Conservation (phyloP, 2,797 vertebrate species). For the Gambelia wislizenii region DNA sequence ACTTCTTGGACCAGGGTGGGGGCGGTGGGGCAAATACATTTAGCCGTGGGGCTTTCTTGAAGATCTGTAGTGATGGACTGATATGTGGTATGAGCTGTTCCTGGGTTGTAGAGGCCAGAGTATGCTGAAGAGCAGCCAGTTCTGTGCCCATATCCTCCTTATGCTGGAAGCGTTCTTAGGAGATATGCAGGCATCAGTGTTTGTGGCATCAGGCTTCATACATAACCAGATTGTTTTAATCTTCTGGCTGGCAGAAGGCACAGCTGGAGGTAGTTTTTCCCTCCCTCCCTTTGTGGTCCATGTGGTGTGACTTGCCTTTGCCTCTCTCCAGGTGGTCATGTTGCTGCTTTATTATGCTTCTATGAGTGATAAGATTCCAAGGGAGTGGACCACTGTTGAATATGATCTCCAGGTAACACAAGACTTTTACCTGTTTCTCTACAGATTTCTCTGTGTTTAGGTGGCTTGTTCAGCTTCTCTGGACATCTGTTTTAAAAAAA, state of each 20-base stretch:
- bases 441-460: neutral
- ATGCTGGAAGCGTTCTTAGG: neutral
- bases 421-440: too few relatives aligned
- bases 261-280: neutral
- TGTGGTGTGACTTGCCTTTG: neutral
- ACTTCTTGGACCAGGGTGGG: too few relatives aligned
- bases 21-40: too few relatives aligned
- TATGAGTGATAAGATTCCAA: conserved; percentile 81
- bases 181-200: neutral
- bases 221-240: neutral
- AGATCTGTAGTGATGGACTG: neutral
- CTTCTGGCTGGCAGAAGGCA: accelerated
- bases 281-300: accelerated
- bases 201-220: neutral
- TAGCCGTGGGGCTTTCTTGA: neutral
- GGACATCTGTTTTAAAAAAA: neutral
- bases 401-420: conserved; percentile 85
- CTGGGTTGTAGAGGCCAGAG: too few relatives aligned
- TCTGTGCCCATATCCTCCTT: neutral
- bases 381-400: conserved; percentile 81
- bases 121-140: too few relatives aligned
- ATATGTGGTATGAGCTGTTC: neutral
- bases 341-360: conserved; percentile 88
- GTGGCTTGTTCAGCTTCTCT: neutral
- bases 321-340: conserved; percentile 82